Conservation (phyloP, 2,797 vertebrate species). For the Danio tinwini region DNA sequence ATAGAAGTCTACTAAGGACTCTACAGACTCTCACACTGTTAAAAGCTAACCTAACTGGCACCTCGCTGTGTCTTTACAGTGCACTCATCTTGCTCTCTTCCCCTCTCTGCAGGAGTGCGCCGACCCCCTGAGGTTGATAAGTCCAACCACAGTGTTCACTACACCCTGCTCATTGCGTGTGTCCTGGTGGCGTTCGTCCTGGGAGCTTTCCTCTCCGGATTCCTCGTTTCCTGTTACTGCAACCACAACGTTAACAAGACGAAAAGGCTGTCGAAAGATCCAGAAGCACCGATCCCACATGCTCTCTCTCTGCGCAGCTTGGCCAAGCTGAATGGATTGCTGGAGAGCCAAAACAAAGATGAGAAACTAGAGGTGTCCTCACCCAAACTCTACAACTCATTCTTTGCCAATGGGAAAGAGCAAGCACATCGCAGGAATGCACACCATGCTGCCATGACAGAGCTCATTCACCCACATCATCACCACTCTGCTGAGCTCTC, state of each 20-base stretch:
- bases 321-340: slow-evolving; percentile 86
- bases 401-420: slow-evolving; percentile 80
- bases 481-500: slow-evolving; percentile 85
- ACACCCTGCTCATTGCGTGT: slow-evolving; percentile 89
- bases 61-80: slow-evolving; percentile 38
- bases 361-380: slow-evolving; percentile 80
- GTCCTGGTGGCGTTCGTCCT: slow-evolving; percentile 89
- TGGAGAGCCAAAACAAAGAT: slow-evolving; percentile 81
- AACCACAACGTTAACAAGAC: slow-evolving; percentile 83
- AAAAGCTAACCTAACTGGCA: slow-evolving; percentile 33
- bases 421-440: slow-evolving; percentile 70
- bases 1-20: slow-evolving; percentile 34
- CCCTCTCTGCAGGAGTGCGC: slow-evolving; percentile 76
- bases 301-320: slow-evolving; percentile 89
- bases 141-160: slow-evolving; percentile 84
- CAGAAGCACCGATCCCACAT: slow-evolving; percentile 84
- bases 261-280: slow-evolving; percentile 82
- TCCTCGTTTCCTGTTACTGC: slow-evolving; percentile 91
- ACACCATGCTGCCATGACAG: slow-evolving; percentile 77
- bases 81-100: slow-evolving; percentile 40
- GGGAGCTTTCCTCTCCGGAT: slow-evolving; percentile 89
- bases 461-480: slow-evolving; percentile 77
- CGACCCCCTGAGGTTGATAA: slow-evolving; percentile 80
- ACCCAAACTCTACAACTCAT: slow-evolving; percentile 85
- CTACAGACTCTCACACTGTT: background rate